A percentile compares a stretch with the other conserved stretches of the same genome.
These are phyloP conservation scores for Aptenodytes forsteri DNA, from an alignment of 2,113 vertebrate genomes.

Conservation along the genomic window DNA sequence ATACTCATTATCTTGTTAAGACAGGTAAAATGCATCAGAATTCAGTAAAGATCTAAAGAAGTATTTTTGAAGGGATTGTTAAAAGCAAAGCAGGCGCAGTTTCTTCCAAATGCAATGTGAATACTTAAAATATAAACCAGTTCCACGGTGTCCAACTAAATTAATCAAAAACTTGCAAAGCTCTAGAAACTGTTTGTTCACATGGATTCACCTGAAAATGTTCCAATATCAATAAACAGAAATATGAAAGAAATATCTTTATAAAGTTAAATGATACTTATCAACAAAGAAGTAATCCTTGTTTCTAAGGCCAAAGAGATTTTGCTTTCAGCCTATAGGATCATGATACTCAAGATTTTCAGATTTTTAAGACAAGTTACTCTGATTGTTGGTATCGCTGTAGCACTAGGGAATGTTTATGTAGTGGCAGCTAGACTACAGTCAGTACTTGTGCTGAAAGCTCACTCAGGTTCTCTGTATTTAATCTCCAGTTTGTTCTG, in stretches of 20 bases:
- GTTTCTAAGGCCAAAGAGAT: neutral
- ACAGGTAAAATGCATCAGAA: neutral
- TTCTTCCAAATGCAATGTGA: neutral
- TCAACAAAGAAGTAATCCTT: neutral
- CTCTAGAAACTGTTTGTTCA: neutral
- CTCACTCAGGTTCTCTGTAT: neutral
- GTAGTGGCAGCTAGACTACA: neutral
- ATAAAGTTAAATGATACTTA: neutral
- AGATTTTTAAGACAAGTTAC: neutral
- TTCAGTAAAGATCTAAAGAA: neutral
- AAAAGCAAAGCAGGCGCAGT: neutral
- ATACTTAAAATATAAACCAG: neutral
- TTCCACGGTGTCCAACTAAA: neutral
- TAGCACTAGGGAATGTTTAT: neutral
- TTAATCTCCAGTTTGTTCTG: neutral
- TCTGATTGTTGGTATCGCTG: neutral
- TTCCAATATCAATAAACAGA: neutral
- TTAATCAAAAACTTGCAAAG: neutral
- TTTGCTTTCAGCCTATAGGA: neutral
- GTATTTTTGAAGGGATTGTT: neutral
- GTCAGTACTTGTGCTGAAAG: neutral
- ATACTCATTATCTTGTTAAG: neutral
- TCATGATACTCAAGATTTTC: neutral
- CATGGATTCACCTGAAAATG: neutral
- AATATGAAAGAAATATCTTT: neutral